Conservation (phyloP, 2,888 invertebrate genomes). For the Pollenia labialis region DNA sequence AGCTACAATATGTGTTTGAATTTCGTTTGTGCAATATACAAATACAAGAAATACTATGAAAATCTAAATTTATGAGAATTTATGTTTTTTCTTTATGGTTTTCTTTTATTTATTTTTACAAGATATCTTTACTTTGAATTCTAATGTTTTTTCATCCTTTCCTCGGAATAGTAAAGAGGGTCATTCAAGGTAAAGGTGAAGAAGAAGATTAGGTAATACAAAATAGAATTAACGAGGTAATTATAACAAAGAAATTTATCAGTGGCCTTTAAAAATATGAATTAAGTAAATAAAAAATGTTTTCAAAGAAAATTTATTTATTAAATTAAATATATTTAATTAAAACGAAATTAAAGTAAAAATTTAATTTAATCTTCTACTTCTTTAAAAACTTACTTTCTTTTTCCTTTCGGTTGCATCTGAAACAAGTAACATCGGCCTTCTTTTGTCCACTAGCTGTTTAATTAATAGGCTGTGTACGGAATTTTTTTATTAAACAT, state of each 20-base stretch:
- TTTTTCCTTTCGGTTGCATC: too few relatives aligned
- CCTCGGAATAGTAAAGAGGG: not conserved
- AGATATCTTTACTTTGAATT: not conserved
- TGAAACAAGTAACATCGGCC: too few relatives aligned
- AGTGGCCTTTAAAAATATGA: not conserved
- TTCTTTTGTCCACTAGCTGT: too few relatives aligned
- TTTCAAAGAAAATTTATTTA: not conserved
- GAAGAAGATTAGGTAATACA: not conserved
- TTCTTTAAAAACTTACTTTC: too few relatives aligned
- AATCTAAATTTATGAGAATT: not conserved
- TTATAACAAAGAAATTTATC: not conserved
- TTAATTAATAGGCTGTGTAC: too few relatives aligned
- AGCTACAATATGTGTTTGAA: not conserved
- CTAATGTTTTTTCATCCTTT: not conserved
- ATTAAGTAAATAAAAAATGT: not conserved
- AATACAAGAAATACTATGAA: not conserved
- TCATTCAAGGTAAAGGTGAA: constrained; percentile 40
- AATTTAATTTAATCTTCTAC: too few relatives aligned
- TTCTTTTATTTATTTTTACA: not conserved
- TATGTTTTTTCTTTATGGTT: not conserved
- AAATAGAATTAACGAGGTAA: not conserved
- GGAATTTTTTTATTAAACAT: too few relatives aligned
- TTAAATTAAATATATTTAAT: too few relatives aligned
- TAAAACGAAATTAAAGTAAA: too few relatives aligned
- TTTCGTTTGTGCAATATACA: not conserved